Conservation (phyloP, 2,888 invertebrate species). For the Galerucella pusilla region DNA sequence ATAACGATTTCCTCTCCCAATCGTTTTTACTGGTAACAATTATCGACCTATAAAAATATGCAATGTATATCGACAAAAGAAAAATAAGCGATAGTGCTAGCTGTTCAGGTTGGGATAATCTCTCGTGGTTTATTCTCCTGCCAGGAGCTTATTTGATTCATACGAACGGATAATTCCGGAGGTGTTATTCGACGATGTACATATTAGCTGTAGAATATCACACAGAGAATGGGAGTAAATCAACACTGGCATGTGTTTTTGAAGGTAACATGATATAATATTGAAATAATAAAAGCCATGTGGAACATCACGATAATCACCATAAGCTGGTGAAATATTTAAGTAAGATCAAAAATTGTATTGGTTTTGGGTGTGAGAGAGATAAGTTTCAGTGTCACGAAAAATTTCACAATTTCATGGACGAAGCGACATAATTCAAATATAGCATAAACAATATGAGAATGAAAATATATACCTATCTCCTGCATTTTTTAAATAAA, state of each 20-base stretch:
- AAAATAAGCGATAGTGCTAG: conserved; percentile 22
- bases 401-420: background rate
- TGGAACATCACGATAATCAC: no score
- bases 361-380: no score
- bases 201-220: background rate
- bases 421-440: no score
- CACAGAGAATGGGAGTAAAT: background rate
- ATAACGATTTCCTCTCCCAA: background rate
- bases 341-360: background rate
- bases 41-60: conserved; percentile 26
- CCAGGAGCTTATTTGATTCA: conserved; percentile 18
- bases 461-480: no score
- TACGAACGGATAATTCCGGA: conserved; percentile 27
- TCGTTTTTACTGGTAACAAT: background rate
- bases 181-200: conserved; percentile 20
- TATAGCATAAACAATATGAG: no score
- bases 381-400: background rate
- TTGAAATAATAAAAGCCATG: no score
- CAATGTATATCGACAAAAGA: conserved; percentile 13
- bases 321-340: no score
- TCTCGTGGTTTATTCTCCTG: conserved; percentile 28
- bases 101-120: conserved; percentile 19
- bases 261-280: no score
- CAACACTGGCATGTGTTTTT: no score
- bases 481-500: no score